Evolutionary conservation across 2,113 vertebrate species (phyloP).

Genomic region (Cyprinus carpio): DNA sequence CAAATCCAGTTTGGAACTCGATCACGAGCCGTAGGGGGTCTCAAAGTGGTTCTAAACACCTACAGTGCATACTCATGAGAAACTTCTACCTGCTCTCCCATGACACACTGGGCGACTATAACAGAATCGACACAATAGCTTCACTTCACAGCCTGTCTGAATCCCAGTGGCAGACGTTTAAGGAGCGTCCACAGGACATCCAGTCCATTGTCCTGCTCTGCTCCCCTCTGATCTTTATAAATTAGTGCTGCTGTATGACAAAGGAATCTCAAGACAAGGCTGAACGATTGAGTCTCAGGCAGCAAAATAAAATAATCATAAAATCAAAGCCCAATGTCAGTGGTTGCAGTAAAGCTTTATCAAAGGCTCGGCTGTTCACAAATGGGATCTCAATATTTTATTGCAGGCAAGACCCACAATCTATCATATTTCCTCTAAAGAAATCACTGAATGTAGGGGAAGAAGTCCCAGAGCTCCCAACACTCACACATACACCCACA

Average conservation of each 20-base stretch:
- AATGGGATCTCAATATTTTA: slow-evolving; percentile 23
- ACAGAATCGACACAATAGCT: not conserved
- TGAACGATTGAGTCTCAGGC: not conserved
- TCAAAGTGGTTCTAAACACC: not conserved
- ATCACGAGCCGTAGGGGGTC: not conserved
- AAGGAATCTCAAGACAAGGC: not conserved
- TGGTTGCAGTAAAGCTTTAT: not conserved
- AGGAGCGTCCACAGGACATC: too few relatives aligned
- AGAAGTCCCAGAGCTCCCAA: not conserved
- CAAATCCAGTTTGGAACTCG: slow-evolving; percentile 16
- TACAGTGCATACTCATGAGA: not conserved
- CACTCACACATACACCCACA: not conserved
- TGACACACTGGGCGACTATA: not conserved
- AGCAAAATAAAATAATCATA: slow-evolving; percentile 26
- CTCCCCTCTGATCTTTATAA: slow-evolving; percentile 1
- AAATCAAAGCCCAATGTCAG: slow-evolving; percentile 18
- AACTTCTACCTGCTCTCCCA: not conserved
- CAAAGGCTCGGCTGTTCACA: not conserved
- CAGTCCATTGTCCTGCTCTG: not conserved
- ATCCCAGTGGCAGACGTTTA: not conserved
- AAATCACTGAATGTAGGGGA: not conserved
- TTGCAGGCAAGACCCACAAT: slow-evolving; percentile 23
- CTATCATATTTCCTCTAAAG: not conserved
- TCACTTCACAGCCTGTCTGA: slow-evolving; percentile 11
- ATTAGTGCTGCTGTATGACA: not conserved